Percentiles rank a stretch among this genome's conserved stretches.
These are phyloP conservation scores for Microtus californicus DNA, from an alignment of 2,797 vertebrate species.

Conservation along the genomic window DNA sequence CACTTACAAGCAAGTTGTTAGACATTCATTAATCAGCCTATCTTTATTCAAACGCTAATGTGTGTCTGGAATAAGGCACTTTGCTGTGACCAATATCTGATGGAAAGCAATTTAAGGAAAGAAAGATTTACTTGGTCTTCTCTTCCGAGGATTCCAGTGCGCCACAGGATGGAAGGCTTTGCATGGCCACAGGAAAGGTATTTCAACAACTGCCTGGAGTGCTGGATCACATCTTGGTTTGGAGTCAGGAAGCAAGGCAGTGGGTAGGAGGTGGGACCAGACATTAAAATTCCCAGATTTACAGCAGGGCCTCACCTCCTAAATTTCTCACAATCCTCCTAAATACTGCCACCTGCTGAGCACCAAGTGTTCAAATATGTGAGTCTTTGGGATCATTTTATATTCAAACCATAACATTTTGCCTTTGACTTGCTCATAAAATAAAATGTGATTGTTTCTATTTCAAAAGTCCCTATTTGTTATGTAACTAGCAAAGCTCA, in stretches of 20 bases:
- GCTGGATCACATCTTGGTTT: too few relatives aligned
- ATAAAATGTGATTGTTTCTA: not conserved
- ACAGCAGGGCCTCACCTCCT: not conserved
- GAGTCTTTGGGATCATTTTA: too few relatives aligned
- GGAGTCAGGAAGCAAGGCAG: not conserved
- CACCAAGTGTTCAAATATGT: not conserved
- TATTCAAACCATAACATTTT: not conserved
- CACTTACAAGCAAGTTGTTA: not conserved
- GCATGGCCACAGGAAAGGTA: not conserved
- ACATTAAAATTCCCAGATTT: not conserved
- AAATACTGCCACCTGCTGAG: not conserved
- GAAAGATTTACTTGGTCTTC: not conserved
- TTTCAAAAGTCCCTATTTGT: not conserved
- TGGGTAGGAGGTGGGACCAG: not conserved
- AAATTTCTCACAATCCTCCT: not conserved
- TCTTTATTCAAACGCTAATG: not conserved
- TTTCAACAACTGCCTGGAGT: too few relatives aligned
- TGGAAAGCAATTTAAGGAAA: not conserved
- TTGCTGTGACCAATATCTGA: not conserved
- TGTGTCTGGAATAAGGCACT: not conserved
- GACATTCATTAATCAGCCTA: not conserved
- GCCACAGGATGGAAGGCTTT: not conserved
- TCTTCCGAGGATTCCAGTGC: not conserved
- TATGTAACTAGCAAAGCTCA: not conserved
- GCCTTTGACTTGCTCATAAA: not conserved